A percentile compares a stretch with the other conserved stretches of the same genome.
Conservation (phyloP, 2,797 vertebrate genomes). For the Natrix natrix region DNA sequence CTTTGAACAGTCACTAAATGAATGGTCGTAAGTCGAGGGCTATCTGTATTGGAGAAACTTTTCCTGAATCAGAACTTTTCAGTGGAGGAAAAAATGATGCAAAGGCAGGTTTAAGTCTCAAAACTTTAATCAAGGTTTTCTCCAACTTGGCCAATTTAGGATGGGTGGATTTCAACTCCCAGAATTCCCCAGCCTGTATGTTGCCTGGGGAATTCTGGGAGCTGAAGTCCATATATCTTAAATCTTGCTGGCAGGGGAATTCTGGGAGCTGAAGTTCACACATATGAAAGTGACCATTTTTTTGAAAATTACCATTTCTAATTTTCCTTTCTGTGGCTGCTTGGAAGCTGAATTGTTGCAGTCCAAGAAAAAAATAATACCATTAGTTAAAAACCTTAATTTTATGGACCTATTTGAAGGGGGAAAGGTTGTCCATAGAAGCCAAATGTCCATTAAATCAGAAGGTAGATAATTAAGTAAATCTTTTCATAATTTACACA, state of each 20-base stretch:
- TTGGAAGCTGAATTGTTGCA: neutral
- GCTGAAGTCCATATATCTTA: neutral
- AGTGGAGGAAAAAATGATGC: neutral
- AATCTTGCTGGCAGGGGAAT: neutral
- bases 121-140: neutral
- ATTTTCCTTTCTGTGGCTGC: neutral
- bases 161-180: neutral
- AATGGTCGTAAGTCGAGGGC: neutral
- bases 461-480: neutral
- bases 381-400: neutral
- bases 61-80: neutral
- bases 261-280: neutral
- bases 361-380: neutral
- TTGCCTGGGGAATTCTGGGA: neutral
- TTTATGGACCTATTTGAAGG: neutral
- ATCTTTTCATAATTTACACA: neutral
- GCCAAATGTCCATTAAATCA: neutral
- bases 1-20: neutral
- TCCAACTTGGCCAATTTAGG: neutral
- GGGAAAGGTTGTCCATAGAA: neutral
- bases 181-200: neutral
- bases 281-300: neutral
- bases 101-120: neutral
- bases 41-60: neutral
- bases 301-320: neutral